Base-by-base conservation (phyloP, 2,888 invertebrate genomes). In the Archaeoteleia sp. region DNA sequence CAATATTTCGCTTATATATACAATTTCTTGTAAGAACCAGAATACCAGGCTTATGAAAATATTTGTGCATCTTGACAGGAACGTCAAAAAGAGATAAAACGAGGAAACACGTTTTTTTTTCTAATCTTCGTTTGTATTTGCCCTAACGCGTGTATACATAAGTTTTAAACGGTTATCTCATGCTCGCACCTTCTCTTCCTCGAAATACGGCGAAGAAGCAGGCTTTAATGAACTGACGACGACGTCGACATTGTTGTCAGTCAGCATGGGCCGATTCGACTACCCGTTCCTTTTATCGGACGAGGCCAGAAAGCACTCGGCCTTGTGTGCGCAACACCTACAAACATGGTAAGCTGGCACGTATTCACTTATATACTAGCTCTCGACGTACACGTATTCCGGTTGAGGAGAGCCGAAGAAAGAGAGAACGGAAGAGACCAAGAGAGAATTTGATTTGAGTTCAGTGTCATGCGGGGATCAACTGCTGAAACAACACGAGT, bases 221-320 rank as follows among this genome's bases (percentile, higher is more conserved):
- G 72, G 76, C 79, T 55, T 80, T 79, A 81, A 80, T 78, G 80
- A 82, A 80, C 78, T 77, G 74, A 76, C 79, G 74, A 78, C 75
- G 78, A 78, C 74, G 78, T 80, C 78, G n/a, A n/a, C n/a, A 78
- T 81, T 82, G 79, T 80, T 78, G 76, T 72, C 76, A 72, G 74
- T 70, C 62, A 66, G 67, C 69, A 71, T 72, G 74, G 68, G 73
- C 67, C 72, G 71, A 70, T 76, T 74, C 71, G 71, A 57, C 73
- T 74, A 75, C 73, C 74, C 78, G 75, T 78, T 79, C 77, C 75
- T 78, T 81, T 81, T 81, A 80, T 81, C 78, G 79, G 74, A 79
- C 75, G 72, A 72, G 72, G 71, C 73, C 78, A 74, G 78, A 70
- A 72, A 72, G 66, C 63, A 51, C 42, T 57, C 46, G 39, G 51